Base-by-base conservation (phyloP, 2,888 invertebrate genomes). In the Trachelus troglodyta region DNA sequence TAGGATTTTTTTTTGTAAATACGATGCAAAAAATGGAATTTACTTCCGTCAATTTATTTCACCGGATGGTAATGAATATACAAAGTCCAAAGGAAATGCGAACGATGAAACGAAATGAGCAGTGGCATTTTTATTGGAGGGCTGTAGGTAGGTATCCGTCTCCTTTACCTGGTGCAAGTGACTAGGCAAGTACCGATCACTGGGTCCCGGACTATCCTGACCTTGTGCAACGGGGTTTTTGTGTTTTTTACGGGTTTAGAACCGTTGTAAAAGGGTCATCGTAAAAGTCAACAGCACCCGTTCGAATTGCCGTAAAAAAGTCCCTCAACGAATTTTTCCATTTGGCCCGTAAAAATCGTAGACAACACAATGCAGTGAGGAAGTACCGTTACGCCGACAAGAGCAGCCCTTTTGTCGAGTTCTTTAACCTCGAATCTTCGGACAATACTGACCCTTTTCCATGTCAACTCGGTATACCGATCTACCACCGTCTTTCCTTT, bases 301-400 rank as follows among this genome's bases (percentile, higher is more conserved):
- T 86, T 87, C 84, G 85, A 86, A 89, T 85, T 80, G 84, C 85
- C 86, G 86, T 88, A 88, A 88, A 89, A 90, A 81, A 86, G 85
- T 76, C 75, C 81, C 75, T 73, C 77, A 75, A 75, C 76, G 74
- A 69, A 74, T 80, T 81, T 77, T 77, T 74, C 71, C 73, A 76
- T 76, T 78, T 69, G 78, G 69, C 71, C 73, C 68, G 73, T 78
- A 78, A 78, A 78, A 78, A 78, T 75, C 76, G 74, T 56, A 56
- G 56, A 23, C 56, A 80, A 79, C 81, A 81, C 87, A 87, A 86
- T 84, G 83, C 84, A 83, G 80, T 79, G 78, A 82, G 81, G 78
- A 85, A 84, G 80, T 81, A 80, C 85, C 87, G 86, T 89, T 87
- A 84, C 84, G 78, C 77, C 79, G 84, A 77, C 74, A 77, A 69